Base-by-base conservation (phyloP, 2,888 invertebrate species). In the Chesias legatella region DNA sequence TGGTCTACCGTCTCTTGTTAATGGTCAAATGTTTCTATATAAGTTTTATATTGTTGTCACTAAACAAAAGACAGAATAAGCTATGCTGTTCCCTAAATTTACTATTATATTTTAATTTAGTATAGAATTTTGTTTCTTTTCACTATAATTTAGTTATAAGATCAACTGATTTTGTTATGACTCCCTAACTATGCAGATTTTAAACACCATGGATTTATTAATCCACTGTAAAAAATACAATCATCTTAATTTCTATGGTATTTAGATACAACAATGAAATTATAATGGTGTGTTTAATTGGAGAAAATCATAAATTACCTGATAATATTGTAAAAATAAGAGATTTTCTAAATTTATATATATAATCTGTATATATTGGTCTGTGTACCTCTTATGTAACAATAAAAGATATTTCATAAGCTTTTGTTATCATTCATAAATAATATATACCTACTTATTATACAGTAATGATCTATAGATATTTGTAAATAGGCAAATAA, bases 361-460 rank as follows among this genome's bases (percentile, higher is more conserved):
- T 49, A 34, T 58, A 55, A 54, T 62, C 65, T 72, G 73, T 73
- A 73, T 72, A 75, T 75, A 3, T 73, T 71, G 63, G 66, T 64
- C 62, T 48, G 51, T 56, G 59, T 59, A 60, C 48, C 53, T 22
- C 56, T 56, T 58, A 67, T 60, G 59, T 50, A 55, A 56, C 51
- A 66, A 59, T 64, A 63, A 56, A 60, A 44, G 29, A 38, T 50
- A 60, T 63, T 61, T 60, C 45, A 48, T 41, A 48, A 45, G 33
- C 7, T 39, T 38, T 32, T 24, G 25, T 29, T 40, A 36, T 44
- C 7, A 39, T 36, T 25, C 13, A 17, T 38, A 26, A 27, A 8
- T n/a, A n/a, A n/a, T 27, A 21, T 20, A 27, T 27, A 34, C 33
- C 33, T 31, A 31, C 31, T 10, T 33, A 33, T n/a, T 20, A 20